Conservation (phyloP, 2,113 vertebrate species). For the Dinomys branickii region DNA sequence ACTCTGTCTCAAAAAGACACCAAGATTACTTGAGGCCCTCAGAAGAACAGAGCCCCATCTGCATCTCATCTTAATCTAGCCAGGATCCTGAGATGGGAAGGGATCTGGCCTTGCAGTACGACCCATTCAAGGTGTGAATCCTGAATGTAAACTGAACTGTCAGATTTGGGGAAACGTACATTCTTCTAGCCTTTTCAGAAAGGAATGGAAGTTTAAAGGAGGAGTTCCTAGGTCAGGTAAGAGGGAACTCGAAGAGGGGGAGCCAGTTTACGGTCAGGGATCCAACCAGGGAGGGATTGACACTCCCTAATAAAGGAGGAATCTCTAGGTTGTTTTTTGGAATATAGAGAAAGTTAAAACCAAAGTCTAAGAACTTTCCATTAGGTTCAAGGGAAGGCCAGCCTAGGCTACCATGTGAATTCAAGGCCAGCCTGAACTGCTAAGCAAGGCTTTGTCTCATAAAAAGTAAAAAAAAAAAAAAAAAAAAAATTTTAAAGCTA, state of each 20-base stretch:
- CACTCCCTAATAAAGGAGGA: neutral
- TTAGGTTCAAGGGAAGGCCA: neutral
- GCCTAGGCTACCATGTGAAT: too few species aligned
- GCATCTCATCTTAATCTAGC: neutral
- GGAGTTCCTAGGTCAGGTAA: too few species aligned
- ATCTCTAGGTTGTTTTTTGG: conserved; percentile 7
- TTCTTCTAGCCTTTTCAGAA: neutral
- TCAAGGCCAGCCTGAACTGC: too few species aligned
- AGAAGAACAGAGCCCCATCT: conserved; percentile 11
- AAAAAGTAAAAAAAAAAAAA: too few species aligned
- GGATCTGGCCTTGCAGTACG: neutral
- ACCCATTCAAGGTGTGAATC: neutral
- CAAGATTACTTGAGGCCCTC: neutral
- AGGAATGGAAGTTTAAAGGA: neutral
- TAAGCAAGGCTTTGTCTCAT: too few species aligned
- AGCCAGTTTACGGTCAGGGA: too few species aligned
- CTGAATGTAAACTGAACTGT: neutral
- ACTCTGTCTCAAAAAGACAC: too few species aligned
- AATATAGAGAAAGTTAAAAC: neutral
- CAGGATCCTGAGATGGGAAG: neutral
- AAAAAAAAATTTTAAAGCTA: too few species aligned
- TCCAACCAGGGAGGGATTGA: neutral
- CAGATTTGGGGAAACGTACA: neutral
- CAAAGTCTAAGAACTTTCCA: conserved; percentile 15
- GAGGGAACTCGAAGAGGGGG: too few species aligned